phyloP scores from a whole-genome alignment of 1,140 invertebrate species.

The Apis cerana region DNA sequence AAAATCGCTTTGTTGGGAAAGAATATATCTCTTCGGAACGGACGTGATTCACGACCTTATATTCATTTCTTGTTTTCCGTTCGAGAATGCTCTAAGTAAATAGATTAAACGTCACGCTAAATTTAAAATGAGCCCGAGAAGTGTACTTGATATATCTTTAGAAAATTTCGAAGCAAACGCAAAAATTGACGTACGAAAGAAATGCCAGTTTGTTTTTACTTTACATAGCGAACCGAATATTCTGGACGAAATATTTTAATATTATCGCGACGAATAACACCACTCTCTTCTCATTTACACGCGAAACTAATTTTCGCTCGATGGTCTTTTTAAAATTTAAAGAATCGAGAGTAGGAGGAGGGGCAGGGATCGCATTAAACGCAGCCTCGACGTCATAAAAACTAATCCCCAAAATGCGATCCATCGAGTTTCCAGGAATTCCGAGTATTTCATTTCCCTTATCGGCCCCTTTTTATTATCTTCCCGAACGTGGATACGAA shows the following conservation, averaged over 20 bases:
- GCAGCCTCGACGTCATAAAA: slow-evolving; percentile 10
- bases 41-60: background rate
- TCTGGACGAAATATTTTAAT: too few relatives aligned
- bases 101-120: background rate
- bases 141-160: too few relatives aligned
- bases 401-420: background rate
- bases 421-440: slow-evolving; percentile 9
- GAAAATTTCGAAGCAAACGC: too few relatives aligned
- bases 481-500: background rate
- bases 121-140: background rate
- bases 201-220: too few relatives aligned
- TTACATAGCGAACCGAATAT: too few relatives aligned
- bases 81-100: background rate
- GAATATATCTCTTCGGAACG: background rate
- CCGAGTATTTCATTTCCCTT: slow-evolving; percentile 26
- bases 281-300: too few relatives aligned
- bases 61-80: background rate
- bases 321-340: too few relatives aligned
- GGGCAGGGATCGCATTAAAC: background rate
- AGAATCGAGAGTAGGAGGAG: background rate
- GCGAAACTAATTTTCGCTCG: too few relatives aligned
- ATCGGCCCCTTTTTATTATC: slow-evolving; percentile 35
- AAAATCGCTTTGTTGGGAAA: too few relatives aligned
- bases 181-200: too few relatives aligned
- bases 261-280: too few relatives aligned